phyloP scores from a whole-genome alignment of 1,140 invertebrate genomes.

The Manduca sexta region DNA sequence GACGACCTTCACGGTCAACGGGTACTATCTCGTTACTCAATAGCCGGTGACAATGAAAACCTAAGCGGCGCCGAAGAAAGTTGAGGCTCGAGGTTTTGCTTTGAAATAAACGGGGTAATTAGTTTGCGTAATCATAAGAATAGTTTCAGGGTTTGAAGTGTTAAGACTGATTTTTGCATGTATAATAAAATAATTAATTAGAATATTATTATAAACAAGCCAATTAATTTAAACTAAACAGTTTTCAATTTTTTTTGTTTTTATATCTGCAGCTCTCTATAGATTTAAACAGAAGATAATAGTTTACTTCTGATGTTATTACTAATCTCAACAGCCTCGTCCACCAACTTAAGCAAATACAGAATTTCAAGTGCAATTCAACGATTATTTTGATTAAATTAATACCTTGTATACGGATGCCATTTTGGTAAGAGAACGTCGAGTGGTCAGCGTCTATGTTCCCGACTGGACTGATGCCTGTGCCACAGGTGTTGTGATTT shows the following conservation, averaged over 20 bases:
- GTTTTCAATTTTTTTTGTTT: no score
- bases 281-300: no score
- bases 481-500: constrained; percentile 45
- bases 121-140: constrained; percentile 1
- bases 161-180: no score
- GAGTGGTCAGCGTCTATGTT: constrained; percentile 20
- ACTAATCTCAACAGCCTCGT: no score
- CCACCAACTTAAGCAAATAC: no score
- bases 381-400: no score
- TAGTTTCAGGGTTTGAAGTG: constrained; percentile 1
- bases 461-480: constrained; percentile 43
- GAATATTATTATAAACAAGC: no score
- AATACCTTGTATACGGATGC: constrained; percentile 59
- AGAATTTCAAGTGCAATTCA: no score
- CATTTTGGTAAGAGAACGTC: constrained; percentile 31
- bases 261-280: no score
- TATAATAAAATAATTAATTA: no score
- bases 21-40: constrained; percentile 34
- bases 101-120: constrained; percentile 2
- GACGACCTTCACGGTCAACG: constrained; percentile 49
- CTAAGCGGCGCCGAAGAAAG: constrained; percentile 27
- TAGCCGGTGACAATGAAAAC: constrained; percentile 49
- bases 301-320: no score
- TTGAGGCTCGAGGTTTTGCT: constrained; percentile 7
- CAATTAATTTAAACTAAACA: no score